phyloP scores from a whole-genome alignment of 2,113 vertebrate species.

The Cyprinodon tularosa region DNA sequence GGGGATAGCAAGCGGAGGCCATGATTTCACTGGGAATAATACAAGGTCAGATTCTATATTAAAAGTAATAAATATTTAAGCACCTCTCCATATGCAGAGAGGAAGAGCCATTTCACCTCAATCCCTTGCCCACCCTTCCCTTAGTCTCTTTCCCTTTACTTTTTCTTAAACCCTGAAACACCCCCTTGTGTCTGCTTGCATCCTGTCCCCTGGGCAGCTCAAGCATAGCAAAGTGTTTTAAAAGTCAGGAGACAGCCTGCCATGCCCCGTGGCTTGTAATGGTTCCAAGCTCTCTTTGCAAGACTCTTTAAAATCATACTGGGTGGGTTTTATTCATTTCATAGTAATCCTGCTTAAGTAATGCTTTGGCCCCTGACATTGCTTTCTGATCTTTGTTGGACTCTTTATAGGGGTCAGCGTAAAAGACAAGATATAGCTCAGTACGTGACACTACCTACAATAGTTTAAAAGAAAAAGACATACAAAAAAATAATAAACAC shows the following conservation, averaged over 20 bases:
- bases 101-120: slow-evolving; percentile 40
- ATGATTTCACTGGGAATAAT: slow-evolving; percentile 60
- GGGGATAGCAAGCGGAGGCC: slow-evolving; percentile 36
- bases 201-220: slow-evolving; percentile 69
- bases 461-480: slow-evolving; percentile 2
- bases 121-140: neutral
- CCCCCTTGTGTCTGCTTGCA: slow-evolving; percentile 74
- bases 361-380: slow-evolving; percentile 28
- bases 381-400: slow-evolving; percentile 3
- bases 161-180: slow-evolving; percentile 74
- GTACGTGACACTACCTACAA: slow-evolving; percentile 7
- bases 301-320: slow-evolving; percentile 45
- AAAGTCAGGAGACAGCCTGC: slow-evolving; percentile 67
- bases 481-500: neutral
- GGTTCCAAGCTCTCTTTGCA: slow-evolving; percentile 60
- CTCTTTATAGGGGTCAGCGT: neutral
- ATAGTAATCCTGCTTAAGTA: slow-evolving; percentile 45
- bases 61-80: slow-evolving; percentile 77
- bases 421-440: neutral
- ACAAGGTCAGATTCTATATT: slow-evolving; percentile 68
- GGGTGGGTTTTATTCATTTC: slow-evolving; percentile 58
- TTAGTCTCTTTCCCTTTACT: slow-evolving; percentile 40
- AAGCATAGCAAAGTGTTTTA: slow-evolving; percentile 78
- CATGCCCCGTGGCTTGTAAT: slow-evolving; percentile 53
- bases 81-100: slow-evolving; percentile 55